Conservation (phyloP, 1,140 invertebrate species). For the Ptiloglossa arizonensis region DNA sequence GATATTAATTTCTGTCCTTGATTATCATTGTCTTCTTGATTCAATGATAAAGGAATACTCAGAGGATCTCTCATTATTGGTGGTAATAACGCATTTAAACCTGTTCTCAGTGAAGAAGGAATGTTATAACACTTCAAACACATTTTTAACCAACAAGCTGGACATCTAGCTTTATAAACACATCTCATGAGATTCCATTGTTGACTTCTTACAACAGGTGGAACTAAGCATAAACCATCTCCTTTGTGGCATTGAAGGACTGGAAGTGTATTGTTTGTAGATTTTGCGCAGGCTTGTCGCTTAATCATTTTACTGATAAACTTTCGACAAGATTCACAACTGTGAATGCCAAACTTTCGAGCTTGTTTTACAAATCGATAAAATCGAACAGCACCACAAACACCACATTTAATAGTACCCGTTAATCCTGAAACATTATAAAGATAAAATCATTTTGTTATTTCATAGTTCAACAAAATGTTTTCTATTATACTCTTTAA, state of each 20-base stretch:
- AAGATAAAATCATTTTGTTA: slow-evolving; percentile 6
- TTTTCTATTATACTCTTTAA: no score
- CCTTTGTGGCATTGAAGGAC: slow-evolving; percentile 86
- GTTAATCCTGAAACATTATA: slow-evolving; percentile 79
- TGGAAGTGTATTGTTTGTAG: slow-evolving; percentile 79
- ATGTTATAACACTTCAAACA: slow-evolving; percentile 91
- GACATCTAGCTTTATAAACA: slow-evolving; percentile 88
- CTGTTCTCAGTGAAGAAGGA: slow-evolving; percentile 85
- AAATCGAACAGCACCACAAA: slow-evolving; percentile 89
- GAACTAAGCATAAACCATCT: slow-evolving; percentile 88
- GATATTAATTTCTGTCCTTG: slow-evolving; percentile 70
- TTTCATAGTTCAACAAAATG: no score
- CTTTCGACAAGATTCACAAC: slow-evolving; percentile 92
- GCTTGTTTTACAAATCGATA: slow-evolving; percentile 90
- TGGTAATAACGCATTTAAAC: slow-evolving; percentile 85
- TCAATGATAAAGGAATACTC: slow-evolving; percentile 66
- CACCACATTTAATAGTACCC: slow-evolving; percentile 88
- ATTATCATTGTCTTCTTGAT: slow-evolving; percentile 69
- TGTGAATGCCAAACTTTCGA: slow-evolving; percentile 91
- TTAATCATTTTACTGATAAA: slow-evolving; percentile 92
- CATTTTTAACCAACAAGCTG: slow-evolving; percentile 94
- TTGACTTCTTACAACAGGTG: slow-evolving; percentile 86
- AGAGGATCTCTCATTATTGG: slow-evolving; percentile 77
- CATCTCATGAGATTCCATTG: slow-evolving; percentile 88
- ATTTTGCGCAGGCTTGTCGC: slow-evolving; percentile 84